Evolutionary conservation across 2,113 vertebrate genomes (phyloP).

Genomic region (Halcyon senegalensis): DNA sequence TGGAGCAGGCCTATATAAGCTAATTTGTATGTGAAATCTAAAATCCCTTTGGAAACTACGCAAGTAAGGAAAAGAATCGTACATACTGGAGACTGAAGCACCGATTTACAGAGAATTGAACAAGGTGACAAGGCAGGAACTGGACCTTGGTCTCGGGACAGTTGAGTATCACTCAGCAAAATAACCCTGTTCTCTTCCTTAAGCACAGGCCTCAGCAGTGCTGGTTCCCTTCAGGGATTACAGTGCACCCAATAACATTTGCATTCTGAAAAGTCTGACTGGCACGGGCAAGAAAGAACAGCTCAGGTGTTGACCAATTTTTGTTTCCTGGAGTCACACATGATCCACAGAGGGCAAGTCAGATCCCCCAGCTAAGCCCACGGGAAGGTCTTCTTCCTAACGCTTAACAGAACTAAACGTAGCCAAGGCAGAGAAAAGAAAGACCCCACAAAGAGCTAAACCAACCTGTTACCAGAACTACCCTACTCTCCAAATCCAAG

Average conservation of each 20-base stretch:
- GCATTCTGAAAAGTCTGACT: background rate
- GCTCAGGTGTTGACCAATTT: background rate
- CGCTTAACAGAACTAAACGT: background rate
- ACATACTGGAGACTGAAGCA: background rate
- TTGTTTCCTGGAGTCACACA: background rate
- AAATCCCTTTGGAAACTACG: background rate
- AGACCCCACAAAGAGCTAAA: background rate
- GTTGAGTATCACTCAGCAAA: background rate
- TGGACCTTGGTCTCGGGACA: background rate
- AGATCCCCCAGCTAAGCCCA: background rate
- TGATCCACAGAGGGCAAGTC: slow-evolving; percentile 21
- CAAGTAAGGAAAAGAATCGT: background rate
- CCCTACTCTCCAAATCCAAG: background rate
- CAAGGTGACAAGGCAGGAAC: background rate
- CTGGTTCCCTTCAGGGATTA: background rate
- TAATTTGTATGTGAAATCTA: background rate
- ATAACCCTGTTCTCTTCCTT: background rate
- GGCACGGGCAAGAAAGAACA: slow-evolving; percentile 1
- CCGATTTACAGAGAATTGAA: background rate
- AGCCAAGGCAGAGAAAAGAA: background rate
- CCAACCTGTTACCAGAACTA: background rate
- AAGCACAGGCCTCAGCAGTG: background rate
- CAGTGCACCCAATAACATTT: background rate
- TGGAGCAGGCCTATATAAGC: background rate
- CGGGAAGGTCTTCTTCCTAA: slow-evolving; percentile 23